Evolutionary conservation across 1,140 invertebrate genomes (phyloP), one percentile per base, ranked within the genome.

Genomic region (Drosophila prosaltans): DNA sequence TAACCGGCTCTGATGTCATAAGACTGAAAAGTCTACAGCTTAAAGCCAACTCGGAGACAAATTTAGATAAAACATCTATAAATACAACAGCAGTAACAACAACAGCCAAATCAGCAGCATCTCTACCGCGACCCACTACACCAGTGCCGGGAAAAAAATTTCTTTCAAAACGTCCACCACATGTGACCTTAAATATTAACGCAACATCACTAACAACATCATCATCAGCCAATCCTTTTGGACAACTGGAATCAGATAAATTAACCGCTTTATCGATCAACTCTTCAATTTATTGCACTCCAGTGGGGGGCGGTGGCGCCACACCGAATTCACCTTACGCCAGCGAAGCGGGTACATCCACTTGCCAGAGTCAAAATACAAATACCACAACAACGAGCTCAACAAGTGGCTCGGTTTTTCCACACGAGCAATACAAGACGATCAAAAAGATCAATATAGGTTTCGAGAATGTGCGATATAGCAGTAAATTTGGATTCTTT

Each of bases 391-490:
- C 60, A 16, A 16, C 16, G 16, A 16, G 16, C 71, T 26, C 58
- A 39, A 88, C 84, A 16, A 58, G 79, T 10, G 70, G 62, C 5
- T 86, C 81, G 41, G 73, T 86, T 11, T 85, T 91, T 28, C 84
- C 89, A 1, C 80, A 91, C 55, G 89, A 91, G 51, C 84, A 91
- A 36, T 78, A 83, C 66, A 91, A 83, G 61, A 63, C 74, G 65
- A 86, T 82, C 66, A 91, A 91, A 58, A 83, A 82, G 51, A 73
- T 91, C 43, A 79, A 91, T 60, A 90, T 91, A 9, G 85, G 81
- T 11, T 91, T 91, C 61, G 74, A 90, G 1, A 88, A 91, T 70
- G 72, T 91, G 6, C 68, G 72, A 10, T 88, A 91, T 43, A 82
- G 72, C 48, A 73, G 45, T 41, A 78, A 73, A 68, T 72, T 82